A percentile compares a stretch with the other conserved stretches of the same genome.
phyloP scores from a whole-genome alignment of 2,113 vertebrate genomes.

The Ploceus nigricollis region DNA sequence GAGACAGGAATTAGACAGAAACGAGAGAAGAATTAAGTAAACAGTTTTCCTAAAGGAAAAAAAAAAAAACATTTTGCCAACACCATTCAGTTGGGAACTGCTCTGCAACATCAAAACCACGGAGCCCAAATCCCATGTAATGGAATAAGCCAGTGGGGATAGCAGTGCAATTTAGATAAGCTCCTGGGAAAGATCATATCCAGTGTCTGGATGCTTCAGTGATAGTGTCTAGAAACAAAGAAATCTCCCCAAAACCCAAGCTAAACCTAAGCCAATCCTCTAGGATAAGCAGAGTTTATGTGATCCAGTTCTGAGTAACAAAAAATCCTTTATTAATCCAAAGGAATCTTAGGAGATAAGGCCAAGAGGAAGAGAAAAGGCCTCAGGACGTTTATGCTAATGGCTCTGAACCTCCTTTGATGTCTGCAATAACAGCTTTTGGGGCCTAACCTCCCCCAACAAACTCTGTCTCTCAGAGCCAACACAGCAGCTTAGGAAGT shows the following conservation, averaged over 20 bases:
- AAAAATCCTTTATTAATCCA: conserved; percentile 18
- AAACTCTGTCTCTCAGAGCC: neutral
- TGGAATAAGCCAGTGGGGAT: neutral
- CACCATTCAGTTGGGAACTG: neutral
- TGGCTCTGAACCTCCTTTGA: neutral
- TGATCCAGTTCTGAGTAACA: neutral
- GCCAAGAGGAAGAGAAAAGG: neutral
- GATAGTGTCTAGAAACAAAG: neutral
- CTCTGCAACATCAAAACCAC: neutral
- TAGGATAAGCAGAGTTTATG: neutral
- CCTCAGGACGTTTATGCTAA: neutral
- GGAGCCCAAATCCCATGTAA: neutral
- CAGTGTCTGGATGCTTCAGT: neutral
- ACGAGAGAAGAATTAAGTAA: neutral
- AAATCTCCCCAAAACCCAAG: neutral
- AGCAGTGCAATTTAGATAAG: neutral
- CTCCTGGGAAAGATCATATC: neutral
- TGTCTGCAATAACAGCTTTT: neutral
- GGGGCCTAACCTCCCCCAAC: neutral
- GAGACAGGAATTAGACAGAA: neutral
- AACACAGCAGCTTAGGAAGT: neutral
- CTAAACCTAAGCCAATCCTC: conserved; percentile 21
- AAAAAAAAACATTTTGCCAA: neutral
- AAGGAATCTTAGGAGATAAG: conserved; percentile 32
- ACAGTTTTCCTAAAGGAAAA: neutral